Conservation (phyloP, 1,140 invertebrate species). For the Caenorhabditis briggsae region DNA sequence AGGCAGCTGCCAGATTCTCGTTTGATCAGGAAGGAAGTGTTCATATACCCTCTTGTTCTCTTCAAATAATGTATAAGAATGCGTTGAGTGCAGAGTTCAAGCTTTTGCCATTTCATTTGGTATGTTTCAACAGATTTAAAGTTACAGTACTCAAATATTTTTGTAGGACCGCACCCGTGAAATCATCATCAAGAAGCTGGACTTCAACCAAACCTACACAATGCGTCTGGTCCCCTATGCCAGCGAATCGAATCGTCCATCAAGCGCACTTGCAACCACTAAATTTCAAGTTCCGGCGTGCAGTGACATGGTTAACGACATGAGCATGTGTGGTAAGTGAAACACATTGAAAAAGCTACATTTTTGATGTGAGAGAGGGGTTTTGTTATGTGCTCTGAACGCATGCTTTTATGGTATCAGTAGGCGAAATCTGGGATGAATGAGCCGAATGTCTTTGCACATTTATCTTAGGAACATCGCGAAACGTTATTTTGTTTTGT, state of each 20-base stretch:
- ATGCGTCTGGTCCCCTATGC: background rate
- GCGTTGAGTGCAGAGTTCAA: slow-evolving; percentile 14
- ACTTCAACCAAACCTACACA: slow-evolving; percentile 39
- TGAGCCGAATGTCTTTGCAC: slow-evolving; percentile 8
- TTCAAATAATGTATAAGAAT: slow-evolving; percentile 44
- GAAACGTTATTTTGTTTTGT: background rate
- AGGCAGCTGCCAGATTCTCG: slow-evolving; percentile 10
- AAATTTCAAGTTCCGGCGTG: slow-evolving; percentile 25
- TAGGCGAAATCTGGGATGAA: slow-evolving; percentile 23
- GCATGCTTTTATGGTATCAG: background rate
- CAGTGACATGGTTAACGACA: slow-evolving; percentile 50
- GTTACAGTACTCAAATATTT: background rate
- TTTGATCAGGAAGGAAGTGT: slow-evolving; percentile 11
- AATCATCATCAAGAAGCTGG: slow-evolving; percentile 20
- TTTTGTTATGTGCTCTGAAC: slow-evolving; percentile 9
- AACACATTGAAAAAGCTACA: slow-evolving; percentile 13
- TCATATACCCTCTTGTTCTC: slow-evolving; percentile 5
- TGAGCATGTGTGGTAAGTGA: slow-evolving; percentile 49
- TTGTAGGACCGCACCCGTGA: slow-evolving; percentile 14
- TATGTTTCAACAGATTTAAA: background rate
- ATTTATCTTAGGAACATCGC: slow-evolving; percentile 39
- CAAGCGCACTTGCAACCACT: slow-evolving; percentile 5
- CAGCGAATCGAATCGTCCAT: background rate
- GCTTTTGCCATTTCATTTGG: background rate
- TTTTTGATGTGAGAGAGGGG: background rate